These are phyloP conservation scores for Bubo blakistoni DNA, from an alignment of 2,113 vertebrate species.

Conservation along the genomic window DNA sequence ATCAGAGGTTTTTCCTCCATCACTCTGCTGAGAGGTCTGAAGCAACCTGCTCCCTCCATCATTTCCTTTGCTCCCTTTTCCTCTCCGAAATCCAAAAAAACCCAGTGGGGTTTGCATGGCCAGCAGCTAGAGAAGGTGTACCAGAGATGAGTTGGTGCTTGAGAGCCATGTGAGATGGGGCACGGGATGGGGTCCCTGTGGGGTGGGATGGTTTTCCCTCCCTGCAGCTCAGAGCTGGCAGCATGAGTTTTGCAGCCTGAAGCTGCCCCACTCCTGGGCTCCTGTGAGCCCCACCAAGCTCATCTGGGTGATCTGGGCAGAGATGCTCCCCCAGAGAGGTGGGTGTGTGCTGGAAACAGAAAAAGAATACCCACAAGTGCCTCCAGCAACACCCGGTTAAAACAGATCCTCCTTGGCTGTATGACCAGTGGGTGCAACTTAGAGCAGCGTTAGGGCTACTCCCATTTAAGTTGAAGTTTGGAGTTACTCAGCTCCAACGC, in stretches of 20 bases:
- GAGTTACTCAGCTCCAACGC: not conserved
- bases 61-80: not conserved
- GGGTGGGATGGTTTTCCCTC: not conserved
- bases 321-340: no score
- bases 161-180: not conserved
- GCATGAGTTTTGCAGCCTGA: not conserved
- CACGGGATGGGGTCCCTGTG: fast-evolving
- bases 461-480: not conserved
- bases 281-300: not conserved
- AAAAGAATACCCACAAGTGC: not conserved
- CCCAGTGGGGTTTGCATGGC: not conserved
- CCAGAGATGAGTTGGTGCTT: not conserved
- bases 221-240: not conserved
- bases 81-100: not conserved
- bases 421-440: not conserved
- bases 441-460: not conserved
- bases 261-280: not conserved
- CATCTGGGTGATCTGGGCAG: not conserved
- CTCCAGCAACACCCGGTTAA: not conserved
- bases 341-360: not conserved
- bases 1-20: not conserved
- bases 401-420: not conserved
- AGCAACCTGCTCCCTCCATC: not conserved
- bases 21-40: not conserved
- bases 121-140: not conserved